Percentiles rank a stretch among this genome's conserved stretches.
Conservation (phyloP, 2,888 invertebrate species). For the Agrenia bidenticulata region DNA sequence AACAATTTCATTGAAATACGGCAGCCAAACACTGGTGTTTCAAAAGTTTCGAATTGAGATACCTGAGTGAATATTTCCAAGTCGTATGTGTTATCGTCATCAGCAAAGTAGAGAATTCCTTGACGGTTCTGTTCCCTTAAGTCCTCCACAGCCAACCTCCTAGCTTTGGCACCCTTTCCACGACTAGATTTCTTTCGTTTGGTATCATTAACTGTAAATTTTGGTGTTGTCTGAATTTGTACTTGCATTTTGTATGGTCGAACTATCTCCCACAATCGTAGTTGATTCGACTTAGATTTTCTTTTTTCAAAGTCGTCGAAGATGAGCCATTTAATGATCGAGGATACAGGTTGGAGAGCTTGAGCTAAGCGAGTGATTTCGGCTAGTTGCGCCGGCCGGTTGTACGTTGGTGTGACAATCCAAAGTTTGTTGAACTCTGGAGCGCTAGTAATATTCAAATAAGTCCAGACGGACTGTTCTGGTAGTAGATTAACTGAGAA, state of each 20-base stretch:
- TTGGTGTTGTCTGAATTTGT: too few species aligned
- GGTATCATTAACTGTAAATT: too few species aligned
- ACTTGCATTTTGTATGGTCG: too few species aligned
- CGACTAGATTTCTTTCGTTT: constrained; percentile 54
- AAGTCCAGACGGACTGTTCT: neutral
- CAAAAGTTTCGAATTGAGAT: neutral
- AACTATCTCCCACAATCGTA: too few species aligned
- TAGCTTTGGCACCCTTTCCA: constrained; percentile 69
- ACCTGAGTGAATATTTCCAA: constrained; percentile 27
- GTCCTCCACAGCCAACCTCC: constrained; percentile 71
- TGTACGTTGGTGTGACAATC: constrained; percentile 35
- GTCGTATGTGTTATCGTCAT: constrained; percentile 63
- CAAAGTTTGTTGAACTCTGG: constrained; percentile 20
- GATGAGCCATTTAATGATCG: constrained; percentile 68
- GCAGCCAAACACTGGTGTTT: too few species aligned
- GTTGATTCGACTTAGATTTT: too few species aligned
- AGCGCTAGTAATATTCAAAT: neutral
- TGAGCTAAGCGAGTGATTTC: constrained; percentile 73
- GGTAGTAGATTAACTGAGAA: neutral
- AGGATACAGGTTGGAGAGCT: constrained; percentile 67
- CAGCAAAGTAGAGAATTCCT: constrained; percentile 76
- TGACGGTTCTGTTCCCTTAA: constrained; percentile 56
- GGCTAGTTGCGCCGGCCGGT: constrained; percentile 56
- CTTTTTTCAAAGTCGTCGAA: constrained; percentile 64
- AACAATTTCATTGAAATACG: too few species aligned